Evolutionary conservation across 2,888 invertebrate genomes (phyloP).

Genomic region (Plutella xylostella): DNA sequence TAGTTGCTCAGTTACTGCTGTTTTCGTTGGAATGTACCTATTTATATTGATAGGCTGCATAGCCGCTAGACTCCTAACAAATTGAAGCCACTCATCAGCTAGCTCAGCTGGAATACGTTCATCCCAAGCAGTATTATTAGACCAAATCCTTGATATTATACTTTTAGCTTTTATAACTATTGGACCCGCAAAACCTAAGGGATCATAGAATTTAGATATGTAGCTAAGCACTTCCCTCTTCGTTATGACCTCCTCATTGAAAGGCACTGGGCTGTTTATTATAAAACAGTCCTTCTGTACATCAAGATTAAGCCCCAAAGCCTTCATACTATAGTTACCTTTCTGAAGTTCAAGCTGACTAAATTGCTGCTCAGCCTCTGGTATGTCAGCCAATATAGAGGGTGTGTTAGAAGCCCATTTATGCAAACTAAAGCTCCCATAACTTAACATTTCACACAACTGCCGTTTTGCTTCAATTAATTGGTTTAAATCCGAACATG

Average conservation of each 20-base stretch:
- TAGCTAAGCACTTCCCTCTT: slow-evolving; percentile 10
- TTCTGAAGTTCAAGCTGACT: slow-evolving; percentile 12
- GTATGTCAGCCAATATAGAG: not conserved
- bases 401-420: not conserved
- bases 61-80: slow-evolving; percentile 7
- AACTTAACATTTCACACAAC: not conserved
- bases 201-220: slow-evolving; percentile 15
- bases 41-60: slow-evolving; percentile 13
- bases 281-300: not conserved
- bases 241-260: not conserved
- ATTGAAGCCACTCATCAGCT: slow-evolving; percentile 8
- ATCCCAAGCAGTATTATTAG: slow-evolving; percentile 11
- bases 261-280: slow-evolving; percentile 5
- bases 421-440: not conserved
- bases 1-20: not conserved
- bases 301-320: not conserved
- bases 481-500: not conserved
- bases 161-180: slow-evolving; percentile 12
- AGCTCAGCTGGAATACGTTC: slow-evolving; percentile 2
- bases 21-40: not conserved
- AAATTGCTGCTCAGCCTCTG: slow-evolving; percentile 10
- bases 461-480: not conserved
- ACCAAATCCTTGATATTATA: slow-evolving; percentile 15
- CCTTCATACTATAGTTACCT: slow-evolving; percentile 6
- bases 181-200: slow-evolving; percentile 13